These are phyloP conservation scores for Berghia stephanieae DNA, from an alignment of 1,140 invertebrate genomes.

Conservation along the genomic window DNA sequence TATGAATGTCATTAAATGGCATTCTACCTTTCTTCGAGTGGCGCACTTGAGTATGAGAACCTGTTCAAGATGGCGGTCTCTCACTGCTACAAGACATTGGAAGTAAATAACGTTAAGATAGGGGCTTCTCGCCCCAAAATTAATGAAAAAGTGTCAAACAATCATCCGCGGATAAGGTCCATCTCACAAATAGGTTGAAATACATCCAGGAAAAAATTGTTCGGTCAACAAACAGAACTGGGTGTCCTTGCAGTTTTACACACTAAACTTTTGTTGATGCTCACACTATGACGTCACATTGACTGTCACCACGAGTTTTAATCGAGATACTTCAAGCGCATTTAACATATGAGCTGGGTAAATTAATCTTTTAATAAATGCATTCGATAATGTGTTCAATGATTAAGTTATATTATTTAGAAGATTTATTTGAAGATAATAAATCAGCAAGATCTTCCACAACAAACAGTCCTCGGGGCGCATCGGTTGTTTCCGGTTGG, in stretches of 20 bases:
- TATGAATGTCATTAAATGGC: too few species aligned
- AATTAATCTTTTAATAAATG: too few species aligned
- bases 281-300: conserved; percentile 38
- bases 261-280: conserved; percentile 42
- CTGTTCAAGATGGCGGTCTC: conserved; percentile 55
- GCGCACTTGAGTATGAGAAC: conserved; percentile 41
- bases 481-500: conserved; percentile 44
- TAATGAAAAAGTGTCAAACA: conserved; percentile 3
- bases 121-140: conserved; percentile 28
- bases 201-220: not conserved
- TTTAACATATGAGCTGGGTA: too few species aligned
- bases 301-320: conserved; percentile 44
- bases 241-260: conserved; percentile 36
- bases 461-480: conserved; percentile 30
- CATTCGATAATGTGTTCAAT: too few species aligned
- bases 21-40: conserved; percentile 42
- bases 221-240: conserved; percentile 31
- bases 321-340: conserved; percentile 37
- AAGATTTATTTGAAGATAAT: too few species aligned
- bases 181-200: not conserved
- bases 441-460: too few species aligned
- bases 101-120: conserved; percentile 12
- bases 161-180: conserved; percentile 25
- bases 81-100: conserved; percentile 44
- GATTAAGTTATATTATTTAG: too few species aligned